Evolutionary conservation across 2,888 invertebrate genomes (phyloP).

Genomic region (Loripinus fragilis): DNA sequence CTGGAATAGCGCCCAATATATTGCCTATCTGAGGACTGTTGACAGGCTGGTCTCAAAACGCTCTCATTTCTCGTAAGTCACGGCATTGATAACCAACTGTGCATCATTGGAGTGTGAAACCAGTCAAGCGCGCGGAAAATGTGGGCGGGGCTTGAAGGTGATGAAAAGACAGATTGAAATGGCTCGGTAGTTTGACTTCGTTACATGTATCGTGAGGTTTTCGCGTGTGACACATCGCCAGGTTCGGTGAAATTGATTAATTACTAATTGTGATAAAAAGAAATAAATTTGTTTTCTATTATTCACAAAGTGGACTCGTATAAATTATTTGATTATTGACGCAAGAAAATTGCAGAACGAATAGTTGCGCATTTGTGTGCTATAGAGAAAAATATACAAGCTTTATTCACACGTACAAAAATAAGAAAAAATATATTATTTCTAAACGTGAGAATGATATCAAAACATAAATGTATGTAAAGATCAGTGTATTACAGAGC

Average conservation of each 20-base stretch:
- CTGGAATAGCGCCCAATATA: neutral
- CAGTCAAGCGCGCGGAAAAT: slow-evolving; percentile 40
- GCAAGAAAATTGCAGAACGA: too few relatives aligned
- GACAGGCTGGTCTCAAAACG: slow-evolving; percentile 3
- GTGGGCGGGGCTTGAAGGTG: slow-evolving; percentile 26
- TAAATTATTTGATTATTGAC: too few relatives aligned
- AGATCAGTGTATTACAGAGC: too few relatives aligned
- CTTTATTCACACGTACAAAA: too few relatives aligned
- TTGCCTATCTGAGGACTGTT: slow-evolving; percentile 1
- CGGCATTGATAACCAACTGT: neutral
- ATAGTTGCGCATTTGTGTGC: too few relatives aligned
- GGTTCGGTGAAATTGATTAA: slow-evolving; percentile 4
- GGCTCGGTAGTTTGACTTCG: slow-evolving; percentile 10
- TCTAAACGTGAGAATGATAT: too few relatives aligned
- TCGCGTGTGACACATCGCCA: slow-evolving; percentile 18
- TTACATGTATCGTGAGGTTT: slow-evolving; percentile 6
- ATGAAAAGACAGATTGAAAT: slow-evolving; percentile 19
- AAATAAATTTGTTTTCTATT: neutral
- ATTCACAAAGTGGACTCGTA: neutral
- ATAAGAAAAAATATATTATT: too few relatives aligned
- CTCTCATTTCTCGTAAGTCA: neutral
- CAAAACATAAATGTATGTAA: too few relatives aligned
- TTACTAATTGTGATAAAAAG: slow-evolving; percentile 6
- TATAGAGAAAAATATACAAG: too few relatives aligned
- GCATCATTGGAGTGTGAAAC: slow-evolving; percentile 27